Conservation (phyloP, 1,140 invertebrate species). For the Nephila pilipes region DNA sequence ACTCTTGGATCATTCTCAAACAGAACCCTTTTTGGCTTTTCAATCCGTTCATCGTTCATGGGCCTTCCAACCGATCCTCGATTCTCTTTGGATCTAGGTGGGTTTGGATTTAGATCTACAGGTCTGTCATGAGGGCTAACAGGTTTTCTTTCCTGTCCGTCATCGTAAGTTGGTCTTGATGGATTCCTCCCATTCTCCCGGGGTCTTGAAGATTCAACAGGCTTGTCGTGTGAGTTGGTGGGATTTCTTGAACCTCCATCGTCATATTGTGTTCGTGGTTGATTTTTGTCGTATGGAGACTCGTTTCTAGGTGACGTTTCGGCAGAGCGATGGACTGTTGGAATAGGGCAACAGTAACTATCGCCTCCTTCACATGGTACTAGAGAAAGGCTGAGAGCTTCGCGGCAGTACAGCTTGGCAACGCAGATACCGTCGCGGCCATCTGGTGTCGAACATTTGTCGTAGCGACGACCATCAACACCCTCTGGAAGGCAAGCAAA, state of each 20-base stretch:
- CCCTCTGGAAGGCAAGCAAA: not conserved
- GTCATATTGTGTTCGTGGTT: not conserved
- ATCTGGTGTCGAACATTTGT: slow-evolving; percentile 49
- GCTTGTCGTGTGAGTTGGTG: too few species aligned
- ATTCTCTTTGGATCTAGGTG: not conserved
- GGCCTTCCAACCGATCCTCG: not conserved
- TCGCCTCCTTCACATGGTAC: slow-evolving; percentile 20
- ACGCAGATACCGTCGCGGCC: slow-evolving; percentile 64
- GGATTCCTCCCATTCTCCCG: not conserved
- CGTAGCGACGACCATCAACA: slow-evolving; percentile 49
- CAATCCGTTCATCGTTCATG: not conserved
- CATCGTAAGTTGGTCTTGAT: not conserved
- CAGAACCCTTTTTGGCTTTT: too few species aligned
- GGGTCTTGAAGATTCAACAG: not conserved
- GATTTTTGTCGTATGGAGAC: not conserved
- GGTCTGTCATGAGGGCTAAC: not conserved
- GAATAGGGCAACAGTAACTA: slow-evolving; percentile 33
- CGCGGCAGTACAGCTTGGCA: slow-evolving; percentile 48
- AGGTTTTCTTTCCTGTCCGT: not conserved
- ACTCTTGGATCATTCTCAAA: not conserved
- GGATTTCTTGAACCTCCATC: not conserved
- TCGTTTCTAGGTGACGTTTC: not conserved
- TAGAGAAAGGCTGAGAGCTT: not conserved
- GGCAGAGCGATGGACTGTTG: not conserved
- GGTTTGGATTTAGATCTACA: too few species aligned